Conservation (phyloP, 2,797 vertebrate species). For the Phaenicophaeus curvirostris region DNA sequence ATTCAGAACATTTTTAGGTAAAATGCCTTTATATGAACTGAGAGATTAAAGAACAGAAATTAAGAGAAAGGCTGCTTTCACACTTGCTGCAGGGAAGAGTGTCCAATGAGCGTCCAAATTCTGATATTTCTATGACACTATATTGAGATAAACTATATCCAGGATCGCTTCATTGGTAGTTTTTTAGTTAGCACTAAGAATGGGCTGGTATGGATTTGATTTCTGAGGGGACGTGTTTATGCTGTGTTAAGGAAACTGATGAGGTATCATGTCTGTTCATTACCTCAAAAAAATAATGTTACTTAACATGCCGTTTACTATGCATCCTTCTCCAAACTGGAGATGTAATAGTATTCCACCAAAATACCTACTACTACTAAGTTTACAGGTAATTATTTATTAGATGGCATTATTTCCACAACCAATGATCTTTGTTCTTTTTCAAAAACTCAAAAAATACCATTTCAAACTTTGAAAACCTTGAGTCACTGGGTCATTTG, state of each 20-base stretch:
- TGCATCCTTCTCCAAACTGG: neutral
- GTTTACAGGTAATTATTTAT: neutral
- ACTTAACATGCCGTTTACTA: neutral
- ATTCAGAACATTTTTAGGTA: neutral
- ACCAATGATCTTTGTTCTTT: neutral
- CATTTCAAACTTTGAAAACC: neutral
- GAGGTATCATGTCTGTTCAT: neutral
- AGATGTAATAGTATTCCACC: neutral
- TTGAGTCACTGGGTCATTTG: neutral
- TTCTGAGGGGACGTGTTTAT: neutral
- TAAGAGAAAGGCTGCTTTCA: neutral
- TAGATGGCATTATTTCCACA: neutral
- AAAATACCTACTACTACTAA: neutral
- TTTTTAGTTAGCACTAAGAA: neutral
- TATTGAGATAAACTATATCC: neutral
- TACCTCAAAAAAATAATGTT: neutral
- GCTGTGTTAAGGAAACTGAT: neutral
- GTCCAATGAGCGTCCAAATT: neutral
- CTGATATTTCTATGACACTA: rapidly evolving
- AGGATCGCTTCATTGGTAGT: neutral
- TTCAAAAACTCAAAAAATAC: neutral
- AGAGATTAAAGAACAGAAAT: neutral
- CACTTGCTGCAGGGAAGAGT: neutral
- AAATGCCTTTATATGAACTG: neutral
- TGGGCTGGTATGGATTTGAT: neutral